phyloP scores from a whole-genome alignment of 2,113 vertebrate species.

The Anseranas semipalmata region DNA sequence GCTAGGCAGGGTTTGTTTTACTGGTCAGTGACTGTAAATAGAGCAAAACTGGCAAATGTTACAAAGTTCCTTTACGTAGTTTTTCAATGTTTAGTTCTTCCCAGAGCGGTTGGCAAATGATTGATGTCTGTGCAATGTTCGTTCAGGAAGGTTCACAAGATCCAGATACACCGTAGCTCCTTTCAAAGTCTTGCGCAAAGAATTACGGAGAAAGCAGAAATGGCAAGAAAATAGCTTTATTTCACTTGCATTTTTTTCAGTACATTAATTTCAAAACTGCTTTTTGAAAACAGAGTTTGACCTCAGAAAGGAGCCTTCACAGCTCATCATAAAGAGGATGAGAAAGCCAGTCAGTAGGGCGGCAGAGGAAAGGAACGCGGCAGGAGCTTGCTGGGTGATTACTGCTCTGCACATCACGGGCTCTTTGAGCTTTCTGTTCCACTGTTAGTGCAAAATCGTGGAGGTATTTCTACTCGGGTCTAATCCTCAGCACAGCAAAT shows the following conservation, averaged over 20 bases:
- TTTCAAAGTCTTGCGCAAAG: neutral
- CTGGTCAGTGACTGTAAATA: neutral
- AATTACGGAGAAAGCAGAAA: neutral
- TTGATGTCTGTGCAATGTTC: neutral
- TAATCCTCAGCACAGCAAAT: neutral
- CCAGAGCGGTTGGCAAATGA: rapidly evolving
- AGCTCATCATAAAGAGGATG: neutral
- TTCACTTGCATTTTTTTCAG: rapidly evolving
- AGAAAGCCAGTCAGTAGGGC: neutral
- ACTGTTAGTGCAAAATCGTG: neutral
- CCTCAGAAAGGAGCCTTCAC: neutral
- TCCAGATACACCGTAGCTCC: neutral
- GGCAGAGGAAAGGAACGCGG: neutral
- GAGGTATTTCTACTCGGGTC: neutral
- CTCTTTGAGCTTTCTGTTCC: neutral
- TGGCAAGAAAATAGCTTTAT: neutral
- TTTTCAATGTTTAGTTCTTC: neutral
- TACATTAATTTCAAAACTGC: neutral
- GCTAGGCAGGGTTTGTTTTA: neutral
- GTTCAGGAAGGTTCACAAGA: neutral
- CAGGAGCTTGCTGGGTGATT: neutral
- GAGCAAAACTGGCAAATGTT: neutral
- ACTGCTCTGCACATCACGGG: no score
- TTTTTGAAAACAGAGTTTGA: neutral
- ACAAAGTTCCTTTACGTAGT: neutral